A percentile compares a stretch with the other conserved stretches of the same genome.
phyloP scores from a whole-genome alignment of 2,888 invertebrate genomes.

The Stenodera caucasica region DNA sequence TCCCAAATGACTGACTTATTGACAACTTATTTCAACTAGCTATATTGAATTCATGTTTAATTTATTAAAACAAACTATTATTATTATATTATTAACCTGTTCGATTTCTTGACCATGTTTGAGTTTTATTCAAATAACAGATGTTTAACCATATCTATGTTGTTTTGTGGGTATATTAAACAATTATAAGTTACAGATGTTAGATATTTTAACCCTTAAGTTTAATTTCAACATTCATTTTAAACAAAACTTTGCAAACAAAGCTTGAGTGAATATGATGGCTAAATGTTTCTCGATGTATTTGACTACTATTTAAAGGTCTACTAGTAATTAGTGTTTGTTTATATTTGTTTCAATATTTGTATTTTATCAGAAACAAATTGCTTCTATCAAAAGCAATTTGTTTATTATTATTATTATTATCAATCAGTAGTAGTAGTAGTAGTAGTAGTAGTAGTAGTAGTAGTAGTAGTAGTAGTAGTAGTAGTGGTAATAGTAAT shows the following conservation, averaged over 20 bases:
- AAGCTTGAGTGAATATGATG: constrained; percentile 22
- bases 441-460: no score
- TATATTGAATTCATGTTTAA: not conserved
- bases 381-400: no score
- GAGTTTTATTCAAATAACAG: not conserved
- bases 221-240: constrained; percentile 17
- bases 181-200: constrained; percentile 23
- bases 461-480: no score
- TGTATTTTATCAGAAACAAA: no score
- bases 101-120: not conserved
- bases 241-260: constrained; percentile 18
- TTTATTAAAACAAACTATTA: not conserved
- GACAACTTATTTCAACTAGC: not conserved
- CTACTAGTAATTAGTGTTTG: not conserved
- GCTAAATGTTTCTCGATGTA: constrained; percentile 19
- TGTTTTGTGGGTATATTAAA: constrained; percentile 19
- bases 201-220: constrained; percentile 22
- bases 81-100: no score
- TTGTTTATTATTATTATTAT: no score
- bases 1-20: not conserved
- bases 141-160: constrained; percentile 11
- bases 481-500: no score
- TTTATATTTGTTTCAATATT: not conserved
- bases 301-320: constrained; percentile 8
- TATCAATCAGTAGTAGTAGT: no score